These are phyloP conservation scores for Pristionchus exspectatus DNA, from an alignment of 2,888 invertebrate species.

Conservation along the genomic window DNA sequence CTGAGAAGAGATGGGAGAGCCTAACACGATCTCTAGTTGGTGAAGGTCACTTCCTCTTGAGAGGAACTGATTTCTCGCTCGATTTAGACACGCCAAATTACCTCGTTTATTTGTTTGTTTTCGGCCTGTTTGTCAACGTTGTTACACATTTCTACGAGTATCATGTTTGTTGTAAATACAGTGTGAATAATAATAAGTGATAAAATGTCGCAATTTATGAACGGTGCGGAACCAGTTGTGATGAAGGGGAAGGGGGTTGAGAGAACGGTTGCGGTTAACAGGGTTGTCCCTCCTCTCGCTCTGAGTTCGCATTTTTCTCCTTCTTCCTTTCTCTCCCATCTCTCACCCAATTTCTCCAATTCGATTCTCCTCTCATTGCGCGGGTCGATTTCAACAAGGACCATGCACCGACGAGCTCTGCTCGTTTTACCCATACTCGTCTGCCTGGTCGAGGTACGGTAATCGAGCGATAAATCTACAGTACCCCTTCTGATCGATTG, in stretches of 20 bases:
- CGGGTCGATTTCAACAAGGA: conserved; percentile 25
- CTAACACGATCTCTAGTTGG: not conserved
- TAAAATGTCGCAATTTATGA: not conserved
- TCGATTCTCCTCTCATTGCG: conserved; percentile 40
- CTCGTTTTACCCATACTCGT: not conserved
- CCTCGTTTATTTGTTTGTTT: conserved; percentile 6
- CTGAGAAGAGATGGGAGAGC: not conserved
- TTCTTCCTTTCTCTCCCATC: not conserved
- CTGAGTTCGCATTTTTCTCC: conserved; percentile 47
- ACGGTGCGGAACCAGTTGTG: conserved; percentile 23
- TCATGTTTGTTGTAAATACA: not conserved
- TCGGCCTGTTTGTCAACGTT: not conserved
- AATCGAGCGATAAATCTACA: not conserved
- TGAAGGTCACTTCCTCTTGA: not conserved
- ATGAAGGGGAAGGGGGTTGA: not conserved
- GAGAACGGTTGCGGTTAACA: conserved; percentile 39
- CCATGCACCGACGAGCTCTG: conserved; percentile 11
- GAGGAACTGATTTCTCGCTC: not conserved
- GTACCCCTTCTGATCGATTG: not conserved
- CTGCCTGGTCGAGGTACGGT: conserved; percentile 15
- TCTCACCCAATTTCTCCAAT: conserved; percentile 22
- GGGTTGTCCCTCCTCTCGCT: conserved; percentile 29
- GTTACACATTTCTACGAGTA: conserved; percentile 18
- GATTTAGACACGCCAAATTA: conserved; percentile 17
- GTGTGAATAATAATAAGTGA: not conserved